Conservation (phyloP, 2,888 invertebrate genomes). For the Thysanoteuthis rhombus region DNA sequence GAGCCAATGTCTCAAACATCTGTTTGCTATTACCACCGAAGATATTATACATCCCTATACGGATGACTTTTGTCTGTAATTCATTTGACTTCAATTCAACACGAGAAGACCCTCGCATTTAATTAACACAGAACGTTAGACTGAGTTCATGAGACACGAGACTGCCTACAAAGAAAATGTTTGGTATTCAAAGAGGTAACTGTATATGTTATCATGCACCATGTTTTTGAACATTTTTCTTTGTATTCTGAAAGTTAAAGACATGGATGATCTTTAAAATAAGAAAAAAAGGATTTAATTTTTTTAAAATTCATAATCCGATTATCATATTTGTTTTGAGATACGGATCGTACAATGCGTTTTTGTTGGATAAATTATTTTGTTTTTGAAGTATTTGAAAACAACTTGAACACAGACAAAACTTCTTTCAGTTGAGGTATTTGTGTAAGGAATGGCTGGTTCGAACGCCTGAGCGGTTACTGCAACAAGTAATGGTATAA, state of each 20-base stretch:
- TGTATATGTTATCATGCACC: neutral
- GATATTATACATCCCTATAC: too few species aligned
- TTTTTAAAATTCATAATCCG: neutral
- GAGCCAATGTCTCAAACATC: too few species aligned
- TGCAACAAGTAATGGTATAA: too few species aligned
- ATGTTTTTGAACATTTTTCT: neutral
- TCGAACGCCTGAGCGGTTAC: too few species aligned
- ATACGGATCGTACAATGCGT: neutral
- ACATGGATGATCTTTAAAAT: neutral
- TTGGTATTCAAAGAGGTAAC: neutral
- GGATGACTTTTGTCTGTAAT: too few species aligned
- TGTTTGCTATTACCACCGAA: too few species aligned
- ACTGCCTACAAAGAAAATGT: neutral
- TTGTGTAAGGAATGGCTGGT: too few species aligned
- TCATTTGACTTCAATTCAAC: too few species aligned
- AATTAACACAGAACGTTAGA: too few species aligned
- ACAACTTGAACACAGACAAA: neutral
- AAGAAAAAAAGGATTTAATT: neutral
- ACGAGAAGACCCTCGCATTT: too few species aligned
- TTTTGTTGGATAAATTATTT: neutral
- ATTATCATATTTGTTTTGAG: neutral
- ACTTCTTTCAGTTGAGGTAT: neutral
- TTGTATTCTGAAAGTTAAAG: neutral
- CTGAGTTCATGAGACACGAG: neutral
- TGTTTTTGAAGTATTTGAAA: neutral